phyloP scores from a whole-genome alignment of 2,888 invertebrate genomes.

The Hoplodrina blanda region DNA sequence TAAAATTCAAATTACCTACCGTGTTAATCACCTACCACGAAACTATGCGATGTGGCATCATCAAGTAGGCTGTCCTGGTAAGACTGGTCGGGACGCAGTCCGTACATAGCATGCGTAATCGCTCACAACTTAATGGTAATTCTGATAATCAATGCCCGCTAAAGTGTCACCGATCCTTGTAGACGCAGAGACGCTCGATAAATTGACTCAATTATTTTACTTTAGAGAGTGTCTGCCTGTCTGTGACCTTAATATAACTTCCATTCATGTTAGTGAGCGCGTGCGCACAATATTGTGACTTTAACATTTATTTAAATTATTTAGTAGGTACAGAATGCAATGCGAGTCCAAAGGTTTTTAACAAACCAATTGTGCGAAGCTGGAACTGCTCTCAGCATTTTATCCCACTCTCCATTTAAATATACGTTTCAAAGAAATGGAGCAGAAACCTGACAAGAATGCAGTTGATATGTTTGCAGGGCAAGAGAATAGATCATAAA shows the following conservation, averaged over 20 bases:
- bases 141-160: constrained; percentile 67
- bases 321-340: constrained; percentile 44
- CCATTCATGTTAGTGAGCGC: constrained; percentile 73
- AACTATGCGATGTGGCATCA: constrained; percentile 42
- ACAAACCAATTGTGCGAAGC: constrained; percentile 52
- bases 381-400: constrained; percentile 26
- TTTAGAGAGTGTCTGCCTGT: constrained; percentile 74
- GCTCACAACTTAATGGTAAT: constrained; percentile 62
- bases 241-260: constrained; percentile 80
- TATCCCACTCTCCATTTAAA: constrained; percentile 48
- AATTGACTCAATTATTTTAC: constrained; percentile 83
- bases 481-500: constrained; percentile 69
- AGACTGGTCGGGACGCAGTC: constrained; percentile 45
- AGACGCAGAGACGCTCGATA: constrained; percentile 75
- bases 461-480: constrained; percentile 56
- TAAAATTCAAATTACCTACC: constrained; percentile 45
- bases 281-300: constrained; percentile 70
- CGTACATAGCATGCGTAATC: constrained; percentile 63
- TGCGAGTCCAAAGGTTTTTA: constrained; percentile 35
- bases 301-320: constrained; percentile 63
- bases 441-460: constrained; percentile 54
- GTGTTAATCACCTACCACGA: constrained; percentile 55
- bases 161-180: constrained; percentile 78
- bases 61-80: constrained; percentile 40
- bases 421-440: constrained; percentile 42